Evolutionary conservation across 2,888 invertebrate species (phyloP), one percentile per base, ranked within the genome.

Genomic region (Ormyrus labotus): DNA sequence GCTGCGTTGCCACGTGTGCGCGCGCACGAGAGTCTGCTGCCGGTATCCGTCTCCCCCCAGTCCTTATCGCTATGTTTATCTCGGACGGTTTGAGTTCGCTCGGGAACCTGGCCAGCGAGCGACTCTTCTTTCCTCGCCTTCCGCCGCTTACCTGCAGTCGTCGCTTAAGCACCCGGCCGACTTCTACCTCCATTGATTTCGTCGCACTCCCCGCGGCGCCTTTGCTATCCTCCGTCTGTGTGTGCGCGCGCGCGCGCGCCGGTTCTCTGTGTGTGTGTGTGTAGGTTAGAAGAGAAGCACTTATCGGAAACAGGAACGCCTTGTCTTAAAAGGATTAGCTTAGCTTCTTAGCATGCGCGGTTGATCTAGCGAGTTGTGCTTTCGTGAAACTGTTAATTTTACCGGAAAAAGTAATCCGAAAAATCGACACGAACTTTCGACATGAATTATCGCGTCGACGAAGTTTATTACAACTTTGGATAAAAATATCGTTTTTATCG

Each of bases 131-230:
- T 34, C 34, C 34, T 34, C 34, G 34, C 34, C 34, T 34, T 34
- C 34, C 34, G 34, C 34, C 34, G 34, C 34, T 34, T 34, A 34
- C 34, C 34, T 34, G 34, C 34, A 34, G 3, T 34, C 34, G 34
- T 4, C 34, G 34, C 34, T 34, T 34, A 34, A 34, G 34, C 34
- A 34, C 34, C 34, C 34, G 34, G 3, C 34, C 34, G 34, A 34
- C 34, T 34, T 34, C 34, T 34, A 53, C 55, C 51, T 63, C 48
- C 48, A 71, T 81, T 79, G 78, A 79, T 79, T 82, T 74, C 80
- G 80, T 80, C 82, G 80, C 80, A 78, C 69, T 55, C 70, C 82
- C 73, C 61, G 72, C 68, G 77, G 80, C 77, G 34, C 70, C 13
- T 58, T 10, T 57, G 57, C 47, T 47, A 69, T 7, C 7, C 7